Evolutionary conservation across 92 coral and sea anemone genomes (phyloP), one percentile per base, ranked within the genome.

Genomic region (Montipora capitata): DNA sequence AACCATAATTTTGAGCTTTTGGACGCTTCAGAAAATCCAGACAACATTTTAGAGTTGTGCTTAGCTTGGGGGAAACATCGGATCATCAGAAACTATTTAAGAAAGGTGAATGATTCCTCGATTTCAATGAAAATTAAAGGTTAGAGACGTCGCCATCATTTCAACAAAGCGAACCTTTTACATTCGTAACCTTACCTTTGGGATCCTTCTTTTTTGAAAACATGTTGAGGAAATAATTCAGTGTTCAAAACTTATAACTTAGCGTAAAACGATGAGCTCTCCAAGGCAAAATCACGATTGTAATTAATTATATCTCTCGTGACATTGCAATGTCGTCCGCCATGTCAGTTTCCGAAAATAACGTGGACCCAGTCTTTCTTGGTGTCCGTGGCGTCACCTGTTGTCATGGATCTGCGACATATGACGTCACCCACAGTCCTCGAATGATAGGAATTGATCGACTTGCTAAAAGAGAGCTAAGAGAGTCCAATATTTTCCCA

Each of bases 301-400:
- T 8, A 54, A 12, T 54, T 13, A 54, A 8, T 61, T 15, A 16
- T 63, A 10, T 63, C 39, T 20, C n/a, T 63, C 40, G 51, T 2
- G 13, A 8, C 51, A 5, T 45, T 27, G 0, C 61, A 8, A 8
- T 12, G 10, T 45, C 5, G 56, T 42, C 80, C 80, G 79, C 87
- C 79, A 83, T 83, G 87, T 83, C 87, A 83, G 87, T 20, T 61
- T 1, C 87, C 87, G 18, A 82, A 83, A 72, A 83, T 72, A 72
- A 18, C 3, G 12, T 61, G 6, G 15, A 42, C 79, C 87, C 87
- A 83, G 87, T 83, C 71, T 59, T 20, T 12, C 12, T 12, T 72
- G 78, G 43, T 16, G 10, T 39, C 12, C 3, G 11, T 38, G 41
- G 5, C 45, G 18, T 51, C 64, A 52, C 17, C 35, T 10, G 42